A percentile compares a stretch with the other conserved stretches of the same genome.
phyloP scores from a whole-genome alignment of 1,140 invertebrate genomes.

The Brevipalpus yothersi region DNA sequence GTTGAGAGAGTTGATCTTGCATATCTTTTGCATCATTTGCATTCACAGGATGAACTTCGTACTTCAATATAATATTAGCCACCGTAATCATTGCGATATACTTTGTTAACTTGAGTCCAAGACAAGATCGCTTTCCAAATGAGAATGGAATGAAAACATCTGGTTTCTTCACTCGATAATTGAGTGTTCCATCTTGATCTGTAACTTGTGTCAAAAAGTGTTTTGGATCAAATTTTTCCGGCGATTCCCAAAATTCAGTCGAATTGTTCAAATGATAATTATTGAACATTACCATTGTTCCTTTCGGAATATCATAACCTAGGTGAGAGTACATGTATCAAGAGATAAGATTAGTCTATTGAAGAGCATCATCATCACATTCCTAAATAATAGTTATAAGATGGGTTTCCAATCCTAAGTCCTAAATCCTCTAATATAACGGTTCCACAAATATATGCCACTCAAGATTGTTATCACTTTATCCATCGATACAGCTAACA shows the following conservation, averaged over 20 bases:
- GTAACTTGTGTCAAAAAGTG: slow-evolving; percentile 26
- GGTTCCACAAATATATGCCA: too few species aligned
- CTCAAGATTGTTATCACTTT: too few species aligned
- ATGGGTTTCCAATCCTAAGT: background rate
- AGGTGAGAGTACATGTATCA: background rate
- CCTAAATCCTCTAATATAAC: too few species aligned
- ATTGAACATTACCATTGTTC: slow-evolving; percentile 60
- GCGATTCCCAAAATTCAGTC: slow-evolving; percentile 40
- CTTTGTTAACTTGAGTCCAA: slow-evolving; percentile 55
- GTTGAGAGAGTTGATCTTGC: background rate
- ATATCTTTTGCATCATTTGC: background rate
- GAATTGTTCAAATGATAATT: slow-evolving; percentile 60
- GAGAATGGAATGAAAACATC: slow-evolving; percentile 59
- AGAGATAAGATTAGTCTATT: background rate
- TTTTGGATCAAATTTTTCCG: slow-evolving; percentile 40
- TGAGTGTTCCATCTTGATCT: background rate
- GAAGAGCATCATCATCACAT: background rate
- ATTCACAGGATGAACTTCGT: background rate
- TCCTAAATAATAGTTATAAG: background rate
- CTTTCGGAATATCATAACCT: slow-evolving; percentile 43
- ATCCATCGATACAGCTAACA: background rate
- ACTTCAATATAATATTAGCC: slow-evolving; percentile 5
- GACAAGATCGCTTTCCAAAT: slow-evolving; percentile 54
- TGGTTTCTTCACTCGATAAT: slow-evolving; percentile 16
- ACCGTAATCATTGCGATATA: slow-evolving; percentile 2